A percentile compares a stretch with the other conserved stretches of the same genome.
phyloP scores from a whole-genome alignment of 2,797 vertebrate species.

The Champsocephalus gunnari region DNA sequence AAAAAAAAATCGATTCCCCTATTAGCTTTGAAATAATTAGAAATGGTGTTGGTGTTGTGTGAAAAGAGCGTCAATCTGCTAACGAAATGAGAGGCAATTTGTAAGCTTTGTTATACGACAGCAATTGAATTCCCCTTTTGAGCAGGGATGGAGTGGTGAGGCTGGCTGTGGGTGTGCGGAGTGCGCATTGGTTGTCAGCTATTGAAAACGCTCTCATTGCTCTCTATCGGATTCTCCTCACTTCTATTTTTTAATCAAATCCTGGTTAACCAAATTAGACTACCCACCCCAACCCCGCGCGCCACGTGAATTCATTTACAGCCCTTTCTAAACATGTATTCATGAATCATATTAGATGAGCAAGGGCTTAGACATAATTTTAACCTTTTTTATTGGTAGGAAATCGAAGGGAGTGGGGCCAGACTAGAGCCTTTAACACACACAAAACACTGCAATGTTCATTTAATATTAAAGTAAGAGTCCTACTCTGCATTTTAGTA shows the following conservation, averaged over 20 bases:
- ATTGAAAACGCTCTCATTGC: constrained; percentile 67
- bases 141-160: constrained; percentile 61
- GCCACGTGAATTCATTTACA: constrained; percentile 51
- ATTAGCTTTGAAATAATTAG: constrained; percentile 81
- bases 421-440: constrained; percentile 3
- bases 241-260: constrained; percentile 55
- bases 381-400: constrained; percentile 17
- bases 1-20: constrained; percentile 69
- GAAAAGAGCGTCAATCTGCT: constrained; percentile 72
- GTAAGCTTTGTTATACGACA: constrained; percentile 71
- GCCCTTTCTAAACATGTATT: constrained; percentile 42
- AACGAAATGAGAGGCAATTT: constrained; percentile 72
- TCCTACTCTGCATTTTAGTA: neutral
- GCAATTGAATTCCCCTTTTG: constrained; percentile 67
- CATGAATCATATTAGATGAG: constrained; percentile 53
- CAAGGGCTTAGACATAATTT: constrained; percentile 32
- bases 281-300: constrained; percentile 29
- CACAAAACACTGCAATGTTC: constrained; percentile 14
- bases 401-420: neutral
- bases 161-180: constrained; percentile 75
- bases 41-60: constrained; percentile 64
- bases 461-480: constrained; percentile 24
- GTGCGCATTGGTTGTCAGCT: constrained; percentile 69
- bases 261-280: constrained; percentile 62
- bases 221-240: constrained; percentile 71